Evolutionary conservation across 2,113 vertebrate species (phyloP), one percentile per base, ranked within the genome.

Genomic region (Mastomys coucha): DNA sequence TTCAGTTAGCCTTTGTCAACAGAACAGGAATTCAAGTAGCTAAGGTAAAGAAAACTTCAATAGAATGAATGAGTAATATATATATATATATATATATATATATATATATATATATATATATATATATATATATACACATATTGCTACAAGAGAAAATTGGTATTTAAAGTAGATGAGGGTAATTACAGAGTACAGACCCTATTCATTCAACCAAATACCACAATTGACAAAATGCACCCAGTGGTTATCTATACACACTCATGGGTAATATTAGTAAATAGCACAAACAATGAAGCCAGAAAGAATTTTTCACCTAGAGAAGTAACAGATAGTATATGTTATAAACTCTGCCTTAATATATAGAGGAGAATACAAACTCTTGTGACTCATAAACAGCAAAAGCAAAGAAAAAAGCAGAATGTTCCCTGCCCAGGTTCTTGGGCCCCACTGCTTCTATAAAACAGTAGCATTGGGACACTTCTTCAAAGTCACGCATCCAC

Each of bases 1-100:
- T 95, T 67, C 42, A 49, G 80, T 96, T 92, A 89, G 17, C 45
- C 3, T 70, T 91, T 65, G 19, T 65, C 36, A 56, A 49, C 31
- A 96, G 97, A 96, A 73, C 45, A 87, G 16, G 17, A 76, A 72
- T 42, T 91, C 33, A 89, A 17, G 19, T 16, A 91, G 13, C 24
- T 89, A 63, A 70, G 19, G 42, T 88, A 96, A 94, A 80, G 58
- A 4, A 88, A 53, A 13, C 42, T 76, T 6, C 53, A 87, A 73
- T 33, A 65, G 63, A 51, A 14, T 88, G 28, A 93, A 93, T 7
- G 8, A n/a, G n/a, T n/a, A n/a, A 19, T 58, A 60, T 60, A 60
- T 60, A 56, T 56, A 56, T 56, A 56, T 56, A 16, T 56, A 51
- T 51, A 51, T 51, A 51, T 51, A 51, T 51, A 51, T 51, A 51